These are phyloP conservation scores for Colinus virginianus DNA, from an alignment of 2,113 vertebrate species.

Conservation along the genomic window DNA sequence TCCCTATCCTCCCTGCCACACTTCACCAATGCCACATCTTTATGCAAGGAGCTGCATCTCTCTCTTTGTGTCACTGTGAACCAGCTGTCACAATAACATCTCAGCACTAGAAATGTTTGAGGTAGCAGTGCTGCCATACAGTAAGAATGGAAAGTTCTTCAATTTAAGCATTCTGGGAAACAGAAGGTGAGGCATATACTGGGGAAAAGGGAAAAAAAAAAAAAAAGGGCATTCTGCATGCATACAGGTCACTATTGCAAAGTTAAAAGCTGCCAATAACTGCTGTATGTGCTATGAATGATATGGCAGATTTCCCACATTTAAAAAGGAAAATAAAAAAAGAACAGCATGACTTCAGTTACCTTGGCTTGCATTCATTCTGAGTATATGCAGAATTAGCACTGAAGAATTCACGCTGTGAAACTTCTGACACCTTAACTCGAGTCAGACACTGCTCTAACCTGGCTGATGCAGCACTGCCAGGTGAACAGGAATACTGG, in stretches of 20 bases:
- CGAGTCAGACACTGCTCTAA: background rate
- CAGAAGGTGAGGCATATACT: background rate
- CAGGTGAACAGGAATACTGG: background rate
- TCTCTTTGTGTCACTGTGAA: background rate
- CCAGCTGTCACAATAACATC: background rate
- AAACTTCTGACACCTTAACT: background rate
- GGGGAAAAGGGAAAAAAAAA: too few species aligned
- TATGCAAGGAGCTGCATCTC: background rate
- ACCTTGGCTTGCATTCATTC: background rate
- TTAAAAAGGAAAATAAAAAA: background rate
- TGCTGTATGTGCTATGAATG: background rate
- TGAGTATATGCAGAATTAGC: background rate
- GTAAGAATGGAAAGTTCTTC: background rate
- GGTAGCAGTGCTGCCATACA: background rate
- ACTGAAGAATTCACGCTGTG: background rate
- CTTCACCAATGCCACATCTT: background rate
- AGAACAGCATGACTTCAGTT: background rate
- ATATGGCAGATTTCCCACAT: background rate
- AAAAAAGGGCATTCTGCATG: background rate
- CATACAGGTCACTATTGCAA: background rate
- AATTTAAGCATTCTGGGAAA: background rate
- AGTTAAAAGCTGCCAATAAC: background rate
- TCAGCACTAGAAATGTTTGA: background rate
- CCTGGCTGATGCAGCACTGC: background rate
- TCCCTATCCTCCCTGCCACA: background rate